Evolutionary conservation across 1,140 invertebrate genomes (phyloP).

Genomic region (Fragariocoptes setiger): DNA sequence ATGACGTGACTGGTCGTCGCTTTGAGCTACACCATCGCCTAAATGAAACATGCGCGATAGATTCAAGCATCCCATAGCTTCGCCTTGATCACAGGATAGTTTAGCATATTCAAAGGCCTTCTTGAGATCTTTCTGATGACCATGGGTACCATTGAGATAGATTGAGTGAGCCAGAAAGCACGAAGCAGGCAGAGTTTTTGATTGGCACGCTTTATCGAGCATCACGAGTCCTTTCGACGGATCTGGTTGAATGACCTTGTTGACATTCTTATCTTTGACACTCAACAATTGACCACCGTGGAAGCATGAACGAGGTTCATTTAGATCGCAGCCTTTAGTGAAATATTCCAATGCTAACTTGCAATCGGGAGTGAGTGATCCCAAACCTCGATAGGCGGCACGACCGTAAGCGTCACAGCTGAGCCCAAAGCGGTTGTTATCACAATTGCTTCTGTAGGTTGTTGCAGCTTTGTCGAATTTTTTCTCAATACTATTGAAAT

Average conservation of each 20-base stretch:
- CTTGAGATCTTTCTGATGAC: slow-evolving; percentile 30
- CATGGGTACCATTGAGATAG: slow-evolving; percentile 32
- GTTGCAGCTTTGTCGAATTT: slow-evolving; percentile 39
- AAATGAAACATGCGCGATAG: not conserved
- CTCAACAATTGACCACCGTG: slow-evolving; percentile 35
- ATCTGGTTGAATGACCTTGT: slow-evolving; percentile 12
- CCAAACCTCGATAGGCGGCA: not conserved
- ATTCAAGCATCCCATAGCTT: not conserved
- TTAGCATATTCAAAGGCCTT: slow-evolving; percentile 38
- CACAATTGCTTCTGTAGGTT: slow-evolving; percentile 50
- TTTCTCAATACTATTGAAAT: slow-evolving; percentile 41
- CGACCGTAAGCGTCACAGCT: slow-evolving; percentile 26
- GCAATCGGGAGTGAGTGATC: slow-evolving; percentile 6
- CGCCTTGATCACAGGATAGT: slow-evolving; percentile 33
- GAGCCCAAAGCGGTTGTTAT: slow-evolving; percentile 37
- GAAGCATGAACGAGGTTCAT: slow-evolving; percentile 32
- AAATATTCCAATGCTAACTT: slow-evolving; percentile 30
- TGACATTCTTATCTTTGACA: slow-evolving; percentile 3
- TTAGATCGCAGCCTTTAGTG: slow-evolving; percentile 37
- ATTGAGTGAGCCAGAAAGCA: slow-evolving; percentile 46
- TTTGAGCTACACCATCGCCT: not conserved
- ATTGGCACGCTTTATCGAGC: slow-evolving; percentile 33
- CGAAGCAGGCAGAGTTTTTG: slow-evolving; percentile 17
- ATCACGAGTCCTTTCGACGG: slow-evolving; percentile 24
- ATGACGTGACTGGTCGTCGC: not conserved